Evolutionary conservation across 2,888 invertebrate species (phyloP).

Genomic region (Tachina lurida): DNA sequence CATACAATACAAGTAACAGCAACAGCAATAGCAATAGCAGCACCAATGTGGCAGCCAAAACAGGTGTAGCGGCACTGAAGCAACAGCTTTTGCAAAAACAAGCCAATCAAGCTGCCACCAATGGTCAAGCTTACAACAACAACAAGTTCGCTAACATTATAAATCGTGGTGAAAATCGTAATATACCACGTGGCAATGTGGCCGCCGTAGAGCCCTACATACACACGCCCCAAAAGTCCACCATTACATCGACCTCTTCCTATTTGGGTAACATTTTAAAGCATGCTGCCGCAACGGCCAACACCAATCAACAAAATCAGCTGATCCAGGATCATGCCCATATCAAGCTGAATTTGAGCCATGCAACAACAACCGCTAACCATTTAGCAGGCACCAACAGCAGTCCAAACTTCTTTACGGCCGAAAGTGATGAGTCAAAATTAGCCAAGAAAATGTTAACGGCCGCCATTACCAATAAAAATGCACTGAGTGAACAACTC

Average conservation of each 20-base stretch:
- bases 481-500: conserved; percentile 66
- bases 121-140: conserved; percentile 73
- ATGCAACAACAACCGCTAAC: conserved; percentile 73
- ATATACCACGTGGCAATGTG: conserved; percentile 88
- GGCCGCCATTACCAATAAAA: conserved; percentile 72
- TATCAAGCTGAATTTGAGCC: conserved; percentile 70
- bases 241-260: conserved; percentile 82
- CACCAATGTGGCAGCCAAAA: conserved; percentile 68
- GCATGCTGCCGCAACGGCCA: conserved; percentile 81
- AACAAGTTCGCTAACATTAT: conserved; percentile 77
- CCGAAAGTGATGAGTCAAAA: conserved; percentile 85
- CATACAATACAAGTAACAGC: conserved; percentile 56
- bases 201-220: conserved; percentile 95
- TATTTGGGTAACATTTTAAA: conserved; percentile 82
- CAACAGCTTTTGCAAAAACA: conserved; percentile 80
- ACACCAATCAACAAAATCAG: conserved; percentile 82
- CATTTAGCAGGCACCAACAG: conserved; percentile 48
- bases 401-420: conserved; percentile 76
- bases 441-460: conserved; percentile 82
- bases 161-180: conserved; percentile 75
- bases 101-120: conserved; percentile 70
- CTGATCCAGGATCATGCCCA: conserved; percentile 82
- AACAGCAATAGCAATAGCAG: conserved; percentile 75
- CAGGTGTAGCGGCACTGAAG: conserved; percentile 79
- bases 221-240: conserved; percentile 88